phyloP scores from a whole-genome alignment of 1,140 invertebrate species.

The Drosophila persimilis region DNA sequence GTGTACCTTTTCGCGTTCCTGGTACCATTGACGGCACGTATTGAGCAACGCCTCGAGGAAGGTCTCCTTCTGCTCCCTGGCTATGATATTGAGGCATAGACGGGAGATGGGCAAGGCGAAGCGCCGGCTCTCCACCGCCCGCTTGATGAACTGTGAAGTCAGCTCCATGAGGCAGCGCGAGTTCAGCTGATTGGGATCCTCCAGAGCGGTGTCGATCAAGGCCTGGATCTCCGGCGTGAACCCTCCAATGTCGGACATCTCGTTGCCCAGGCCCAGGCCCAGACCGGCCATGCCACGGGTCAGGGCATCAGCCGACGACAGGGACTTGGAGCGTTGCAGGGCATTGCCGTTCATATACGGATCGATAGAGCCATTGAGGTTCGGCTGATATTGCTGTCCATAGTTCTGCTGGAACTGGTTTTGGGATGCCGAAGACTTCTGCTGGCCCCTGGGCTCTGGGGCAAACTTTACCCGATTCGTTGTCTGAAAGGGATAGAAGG shows the following conservation, averaged over 20 bases:
- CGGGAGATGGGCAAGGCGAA: conserved; percentile 91
- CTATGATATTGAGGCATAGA: conserved; percentile 92
- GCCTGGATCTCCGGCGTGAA: conserved; percentile 89
- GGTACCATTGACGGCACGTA: conserved; percentile 94
- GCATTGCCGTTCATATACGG: conserved; percentile 76
- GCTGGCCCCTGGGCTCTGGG: conserved; percentile 64
- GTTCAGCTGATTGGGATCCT: conserved; percentile 91
- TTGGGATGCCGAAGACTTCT: conserved; percentile 28
- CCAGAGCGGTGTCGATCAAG: conserved; percentile 88
- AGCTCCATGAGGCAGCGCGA: conserved; percentile 92
- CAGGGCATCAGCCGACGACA: conserved; percentile 88
- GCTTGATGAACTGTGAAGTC: conserved; percentile 90
- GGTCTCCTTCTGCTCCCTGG: conserved; percentile 93
- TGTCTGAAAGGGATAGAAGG: conserved; percentile 20
- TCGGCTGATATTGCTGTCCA: conserved; percentile 62
- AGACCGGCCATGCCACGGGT: conserved; percentile 86
- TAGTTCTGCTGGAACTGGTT: conserved; percentile 55
- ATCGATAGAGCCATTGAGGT: conserved; percentile 74
- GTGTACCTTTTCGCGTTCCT: conserved; percentile 88
- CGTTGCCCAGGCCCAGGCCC: conserved; percentile 85
- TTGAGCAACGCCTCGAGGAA: conserved; percentile 94
- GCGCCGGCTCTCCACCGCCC: conserved; percentile 90
- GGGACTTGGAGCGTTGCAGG: conserved; percentile 90
- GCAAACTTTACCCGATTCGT: conserved; percentile 81
- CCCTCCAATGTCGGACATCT: conserved; percentile 89